Base-by-base conservation (phyloP, 1,140 invertebrate genomes). In the Cephus cinctus region DNA sequence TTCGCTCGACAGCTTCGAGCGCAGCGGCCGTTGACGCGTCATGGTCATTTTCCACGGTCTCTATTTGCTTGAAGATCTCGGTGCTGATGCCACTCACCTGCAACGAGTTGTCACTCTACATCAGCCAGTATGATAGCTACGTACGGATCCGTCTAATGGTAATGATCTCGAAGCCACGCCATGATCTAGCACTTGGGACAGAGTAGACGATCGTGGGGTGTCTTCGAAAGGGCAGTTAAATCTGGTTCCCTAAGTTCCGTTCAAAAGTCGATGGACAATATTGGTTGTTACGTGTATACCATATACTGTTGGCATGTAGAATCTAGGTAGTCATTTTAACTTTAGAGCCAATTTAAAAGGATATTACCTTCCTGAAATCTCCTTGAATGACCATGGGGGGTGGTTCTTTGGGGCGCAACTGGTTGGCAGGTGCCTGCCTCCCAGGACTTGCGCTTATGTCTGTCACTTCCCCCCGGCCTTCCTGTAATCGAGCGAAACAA, bases 21-120 rank as follows among this genome's bases (percentile, higher is more conserved):
- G 91, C 90, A 25, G 90, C 90, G 39, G 92, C 91, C 53, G 90
- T 94, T 46, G 89, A 90, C 34, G 89, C 87, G 76, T 95, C 92
- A 78, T 93, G 90, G 75, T 95, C 92, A 77, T 95, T 94, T 78
- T 96, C 93, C 51, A 96, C 88, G 51, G 90, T 90, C 79, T 96
- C 92, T 81, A 96, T 91, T 81, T 96, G 92, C 56, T 92, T 89
- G 81, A 96, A 96, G 75, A 96, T 94, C 78, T 96, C 93, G 61
- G 89, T 90, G 68, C 91, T 94, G 61, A 96, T 95, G 61, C 93
- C 93, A 72, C 89, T 92, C 61, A 93, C 88, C 89, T 92, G 77
- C 45, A 79, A 78, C 54, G 57, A 35, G 61, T 56, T 44, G 51
- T 62, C 56, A 58, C 56, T 57, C 47, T 53, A 52, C 40, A 32